Percentiles rank a stretch among this genome's conserved stretches.
phyloP scores from a whole-genome alignment of 2,888 invertebrate species.

The Pristionchus maxplancki region DNA sequence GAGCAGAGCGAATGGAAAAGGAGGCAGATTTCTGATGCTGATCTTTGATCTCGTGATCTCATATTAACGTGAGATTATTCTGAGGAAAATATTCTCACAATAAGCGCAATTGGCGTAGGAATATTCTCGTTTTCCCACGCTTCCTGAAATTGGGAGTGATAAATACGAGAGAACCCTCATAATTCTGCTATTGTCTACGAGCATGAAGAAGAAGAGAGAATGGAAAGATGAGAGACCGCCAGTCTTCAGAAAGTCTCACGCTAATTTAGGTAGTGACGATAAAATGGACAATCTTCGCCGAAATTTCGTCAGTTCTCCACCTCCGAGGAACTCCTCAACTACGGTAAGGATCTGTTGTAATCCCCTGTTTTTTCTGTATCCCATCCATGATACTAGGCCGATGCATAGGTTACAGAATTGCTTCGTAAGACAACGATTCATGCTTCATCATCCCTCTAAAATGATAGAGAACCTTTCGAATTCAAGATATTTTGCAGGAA shows the following conservation, averaged over 20 bases:
- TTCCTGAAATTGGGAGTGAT: not conserved
- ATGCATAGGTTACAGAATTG: not conserved
- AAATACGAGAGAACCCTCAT: not conserved
- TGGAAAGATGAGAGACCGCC: not conserved
- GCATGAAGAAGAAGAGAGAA: not conserved
- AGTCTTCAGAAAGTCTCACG: not conserved
- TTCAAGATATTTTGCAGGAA: not conserved
- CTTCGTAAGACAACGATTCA: not conserved
- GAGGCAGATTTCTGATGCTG: not conserved
- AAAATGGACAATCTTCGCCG: not conserved
- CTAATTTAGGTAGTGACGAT: not conserved
- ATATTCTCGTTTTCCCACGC: not conserved
- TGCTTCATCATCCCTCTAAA: not conserved
- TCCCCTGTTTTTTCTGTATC: not conserved
- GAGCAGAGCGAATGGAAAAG: not conserved
- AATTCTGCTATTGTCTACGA: not conserved
- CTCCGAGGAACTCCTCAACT: not conserved
- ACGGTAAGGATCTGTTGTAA: not conserved
- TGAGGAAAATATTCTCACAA: not conserved
- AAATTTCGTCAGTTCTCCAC: not conserved
- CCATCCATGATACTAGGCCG: not conserved
- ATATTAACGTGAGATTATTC: not conserved
- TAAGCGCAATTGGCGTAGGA: not conserved
- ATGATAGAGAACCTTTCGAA: not conserved
- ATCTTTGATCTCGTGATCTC: not conserved